Conservation (phyloP, 2,113 vertebrate species). For the Oplegnathus fasciatus region DNA sequence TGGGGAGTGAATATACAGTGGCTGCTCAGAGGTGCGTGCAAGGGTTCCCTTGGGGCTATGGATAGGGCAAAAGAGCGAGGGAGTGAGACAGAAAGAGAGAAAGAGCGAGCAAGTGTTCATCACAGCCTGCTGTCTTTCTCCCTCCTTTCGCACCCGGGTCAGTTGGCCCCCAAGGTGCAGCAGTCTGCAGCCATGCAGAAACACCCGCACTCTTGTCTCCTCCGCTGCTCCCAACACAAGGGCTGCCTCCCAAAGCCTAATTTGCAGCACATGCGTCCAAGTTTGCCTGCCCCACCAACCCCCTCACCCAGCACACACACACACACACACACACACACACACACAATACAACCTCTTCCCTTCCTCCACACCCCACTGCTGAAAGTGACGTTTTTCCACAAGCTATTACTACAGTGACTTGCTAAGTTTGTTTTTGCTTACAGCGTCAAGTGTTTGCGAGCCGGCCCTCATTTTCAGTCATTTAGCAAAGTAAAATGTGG, state of each 20-base stretch:
- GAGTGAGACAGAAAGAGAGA: constrained; percentile 24
- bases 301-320: constrained; percentile 17
- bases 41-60: constrained; percentile 55
- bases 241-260: constrained; percentile 62
- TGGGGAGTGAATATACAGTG: constrained; percentile 68
- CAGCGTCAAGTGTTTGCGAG: constrained; percentile 40
- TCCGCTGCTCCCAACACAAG: constrained; percentile 41
- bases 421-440: constrained; percentile 69
- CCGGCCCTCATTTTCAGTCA: constrained; percentile 52
- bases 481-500: constrained; percentile 57
- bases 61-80: constrained; percentile 48
- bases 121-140: constrained; percentile 50
- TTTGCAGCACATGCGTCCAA: constrained; percentile 74
- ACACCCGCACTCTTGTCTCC: constrained; percentile 61
- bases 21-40: constrained; percentile 75
- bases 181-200: constrained; percentile 74
- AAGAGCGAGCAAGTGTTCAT: constrained; percentile 42
- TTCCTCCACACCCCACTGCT: constrained; percentile 47
- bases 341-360: constrained; percentile 16
- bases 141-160: constrained; percentile 66
- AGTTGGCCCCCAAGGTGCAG: constrained; percentile 63
- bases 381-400: constrained; percentile 73
- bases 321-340: constrained; percentile 17
- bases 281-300: constrained; percentile 26
- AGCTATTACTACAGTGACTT: constrained; percentile 64